Evolutionary conservation across 2,113 vertebrate species (phyloP).

Genomic region (Lagopus leucura): DNA sequence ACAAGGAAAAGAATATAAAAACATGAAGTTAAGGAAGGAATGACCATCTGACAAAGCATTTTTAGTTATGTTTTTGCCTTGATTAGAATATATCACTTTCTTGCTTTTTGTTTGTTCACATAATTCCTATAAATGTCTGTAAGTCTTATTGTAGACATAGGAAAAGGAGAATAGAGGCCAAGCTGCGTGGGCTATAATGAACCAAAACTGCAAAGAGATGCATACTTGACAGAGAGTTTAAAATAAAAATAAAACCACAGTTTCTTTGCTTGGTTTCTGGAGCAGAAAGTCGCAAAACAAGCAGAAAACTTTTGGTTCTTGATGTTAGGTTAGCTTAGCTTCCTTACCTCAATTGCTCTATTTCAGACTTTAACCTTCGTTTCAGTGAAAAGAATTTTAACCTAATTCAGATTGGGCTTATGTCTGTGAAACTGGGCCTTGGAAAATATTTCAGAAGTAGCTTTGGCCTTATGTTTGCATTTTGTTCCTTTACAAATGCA

Average conservation of each 20-base stretch:
- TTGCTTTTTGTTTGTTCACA: not conserved
- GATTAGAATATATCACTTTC: not conserved
- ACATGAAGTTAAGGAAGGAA: not conserved
- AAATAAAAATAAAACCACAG: constrained; percentile 57
- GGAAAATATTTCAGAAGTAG: constrained; percentile 29
- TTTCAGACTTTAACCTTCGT: not conserved
- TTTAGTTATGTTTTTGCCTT: not conserved
- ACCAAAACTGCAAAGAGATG: constrained; percentile 37
- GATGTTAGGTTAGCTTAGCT: constrained; percentile 27
- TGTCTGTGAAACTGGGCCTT: not conserved
- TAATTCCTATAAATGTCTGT: constrained; percentile 2
- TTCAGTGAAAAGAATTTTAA: not conserved
- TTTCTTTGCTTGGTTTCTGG: constrained; percentile 64
- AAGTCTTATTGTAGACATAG: not conserved
- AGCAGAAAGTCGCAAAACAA: constrained; percentile 63
- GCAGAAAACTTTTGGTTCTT: constrained; percentile 58
- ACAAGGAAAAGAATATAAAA: constrained; percentile 23
- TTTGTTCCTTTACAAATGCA: constrained; percentile 29
- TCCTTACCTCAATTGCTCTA: constrained; percentile 3
- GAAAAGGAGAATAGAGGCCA: constrained; percentile 36
- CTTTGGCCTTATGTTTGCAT: constrained; percentile 34
- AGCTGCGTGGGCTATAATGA: not conserved
- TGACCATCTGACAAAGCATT: constrained; percentile 2
- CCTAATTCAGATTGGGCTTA: not conserved
- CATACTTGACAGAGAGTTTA: constrained; percentile 21